Evolutionary conservation across 2,797 vertebrate species (phyloP).

Genomic region (Acanthurus lineatus): DNA sequence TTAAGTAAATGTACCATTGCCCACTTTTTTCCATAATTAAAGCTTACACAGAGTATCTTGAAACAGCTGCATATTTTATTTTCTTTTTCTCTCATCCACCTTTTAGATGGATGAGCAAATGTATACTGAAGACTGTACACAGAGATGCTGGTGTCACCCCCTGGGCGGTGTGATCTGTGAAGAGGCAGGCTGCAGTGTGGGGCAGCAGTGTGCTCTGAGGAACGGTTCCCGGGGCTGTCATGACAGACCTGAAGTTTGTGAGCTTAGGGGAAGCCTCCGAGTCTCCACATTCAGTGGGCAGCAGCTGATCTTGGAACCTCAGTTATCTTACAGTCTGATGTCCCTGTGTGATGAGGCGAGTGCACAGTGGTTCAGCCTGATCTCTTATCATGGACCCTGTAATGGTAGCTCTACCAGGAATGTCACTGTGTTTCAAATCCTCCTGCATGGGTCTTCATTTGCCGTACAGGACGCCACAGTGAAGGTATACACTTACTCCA

Average conservation of each 20-base stretch:
- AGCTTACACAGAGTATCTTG: background rate
- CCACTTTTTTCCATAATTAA: background rate
- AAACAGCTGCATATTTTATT: background rate
- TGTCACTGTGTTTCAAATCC: slow-evolving; percentile 46
- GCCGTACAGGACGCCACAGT: slow-evolving; percentile 28
- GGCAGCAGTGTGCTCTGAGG: slow-evolving; percentile 40
- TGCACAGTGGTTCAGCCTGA: slow-evolving; percentile 50
- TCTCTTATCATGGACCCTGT: slow-evolving; percentile 46
- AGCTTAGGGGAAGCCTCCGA: slow-evolving; percentile 29
- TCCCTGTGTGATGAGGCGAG: slow-evolving; percentile 44
- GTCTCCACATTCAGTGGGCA: slow-evolving; percentile 42
- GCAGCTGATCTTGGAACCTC: slow-evolving; percentile 27
- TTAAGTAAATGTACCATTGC: background rate
- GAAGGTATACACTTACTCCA: slow-evolving; percentile 15
- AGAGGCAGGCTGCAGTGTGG: slow-evolving; percentile 24
- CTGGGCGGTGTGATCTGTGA: slow-evolving; percentile 52
- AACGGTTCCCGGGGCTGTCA: slow-evolving; percentile 53
- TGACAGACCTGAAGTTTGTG: slow-evolving; percentile 42
- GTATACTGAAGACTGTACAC: slow-evolving; percentile 46
- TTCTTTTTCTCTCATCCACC: background rate
- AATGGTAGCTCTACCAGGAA: slow-evolving; percentile 10
- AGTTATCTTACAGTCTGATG: slow-evolving; percentile 41
- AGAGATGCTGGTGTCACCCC: slow-evolving; percentile 60
- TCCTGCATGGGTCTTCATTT: slow-evolving; percentile 35
- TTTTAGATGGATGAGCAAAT: slow-evolving; percentile 43